Base-by-base conservation (phyloP, 1,140 invertebrate species). In the Hypsibius dujardini region DNA sequence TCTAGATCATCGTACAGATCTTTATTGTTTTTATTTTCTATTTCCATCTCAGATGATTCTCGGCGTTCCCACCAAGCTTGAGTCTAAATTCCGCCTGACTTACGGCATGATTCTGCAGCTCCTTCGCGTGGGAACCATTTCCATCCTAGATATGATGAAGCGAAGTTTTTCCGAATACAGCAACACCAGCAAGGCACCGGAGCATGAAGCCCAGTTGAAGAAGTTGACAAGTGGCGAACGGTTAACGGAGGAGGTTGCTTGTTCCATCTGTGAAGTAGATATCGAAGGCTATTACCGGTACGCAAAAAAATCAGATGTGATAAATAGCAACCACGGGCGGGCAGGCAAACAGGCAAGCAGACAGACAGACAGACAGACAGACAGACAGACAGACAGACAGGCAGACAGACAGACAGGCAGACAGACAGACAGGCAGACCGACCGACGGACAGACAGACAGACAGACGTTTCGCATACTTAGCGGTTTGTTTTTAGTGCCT, bases 91-190 rank as follows among this genome's bases (percentile, higher is more conserved):
- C 77, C 85, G 92, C 73, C 82, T 98, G 1, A 96, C 93, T 0
- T 97, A 98, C 78, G 87, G 89, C 0, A 97, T 97, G 87, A 93
- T 95, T 72, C 79, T 95, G 0, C 92, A 91, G 76, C 81, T 94
- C 46, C 81, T 93, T 70, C 81, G 86, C 74, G 87, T 90, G 45
- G 75, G 75, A 45, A 87, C 88, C 67, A 85, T 96, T 14, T 86
- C 88, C 45, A 90, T 97, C 1, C 90, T 96, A 81, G 90, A 92
- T 71, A 93, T 97, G 85, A 93, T 96, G 86, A 87, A 90, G 70
- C 83, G 87, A 59, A 93, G 90, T 56, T 96, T 95, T 79, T 86
- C 88, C n/a, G 91, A 95, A 79, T 78, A 80, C 59, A 82, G 84
- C 69, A 84, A 86, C 71, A 85, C 87, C 73, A 84, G 83, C 60